These are phyloP conservation scores for Adineta ricciae DNA, from an alignment of 2,888 invertebrate genomes.

Conservation along the genomic window DNA sequence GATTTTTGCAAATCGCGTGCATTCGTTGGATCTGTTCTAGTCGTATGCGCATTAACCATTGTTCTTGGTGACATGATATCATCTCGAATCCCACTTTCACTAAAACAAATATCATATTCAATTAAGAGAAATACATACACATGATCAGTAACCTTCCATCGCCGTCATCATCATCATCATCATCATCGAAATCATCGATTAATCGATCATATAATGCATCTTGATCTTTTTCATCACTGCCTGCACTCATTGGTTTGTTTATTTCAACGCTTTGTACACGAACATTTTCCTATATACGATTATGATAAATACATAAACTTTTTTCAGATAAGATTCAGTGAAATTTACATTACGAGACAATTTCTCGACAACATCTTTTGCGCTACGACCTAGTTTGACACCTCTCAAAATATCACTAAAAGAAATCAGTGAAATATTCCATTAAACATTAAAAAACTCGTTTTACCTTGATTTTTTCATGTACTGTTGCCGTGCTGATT, in stretches of 20 bases:
- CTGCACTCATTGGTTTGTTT: background rate
- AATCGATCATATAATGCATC: background rate
- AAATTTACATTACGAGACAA: background rate
- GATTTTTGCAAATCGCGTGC: too few relatives aligned
- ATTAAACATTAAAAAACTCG: too few relatives aligned
- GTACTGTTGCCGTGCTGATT: background rate
- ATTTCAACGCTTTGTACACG: background rate
- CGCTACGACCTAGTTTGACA: background rate
- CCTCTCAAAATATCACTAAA: background rate
- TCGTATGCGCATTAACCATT: background rate
- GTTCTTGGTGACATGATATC: constrained; percentile 2
- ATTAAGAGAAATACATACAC: background rate
- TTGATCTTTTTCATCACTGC: background rate
- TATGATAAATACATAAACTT: background rate
- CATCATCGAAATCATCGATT: background rate
- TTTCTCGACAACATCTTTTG: background rate
- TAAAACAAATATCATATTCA: background rate
- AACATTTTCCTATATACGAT: background rate
- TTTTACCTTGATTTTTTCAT: constrained; percentile 10
- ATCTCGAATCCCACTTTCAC: background rate
- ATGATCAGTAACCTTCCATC: background rate
- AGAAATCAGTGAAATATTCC: background rate
- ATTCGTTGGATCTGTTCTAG: background rate
- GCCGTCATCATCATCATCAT: background rate
- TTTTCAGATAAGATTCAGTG: background rate